phyloP scores from a whole-genome alignment of 2,888 invertebrate species.

The Drosophila neonasuta region DNA sequence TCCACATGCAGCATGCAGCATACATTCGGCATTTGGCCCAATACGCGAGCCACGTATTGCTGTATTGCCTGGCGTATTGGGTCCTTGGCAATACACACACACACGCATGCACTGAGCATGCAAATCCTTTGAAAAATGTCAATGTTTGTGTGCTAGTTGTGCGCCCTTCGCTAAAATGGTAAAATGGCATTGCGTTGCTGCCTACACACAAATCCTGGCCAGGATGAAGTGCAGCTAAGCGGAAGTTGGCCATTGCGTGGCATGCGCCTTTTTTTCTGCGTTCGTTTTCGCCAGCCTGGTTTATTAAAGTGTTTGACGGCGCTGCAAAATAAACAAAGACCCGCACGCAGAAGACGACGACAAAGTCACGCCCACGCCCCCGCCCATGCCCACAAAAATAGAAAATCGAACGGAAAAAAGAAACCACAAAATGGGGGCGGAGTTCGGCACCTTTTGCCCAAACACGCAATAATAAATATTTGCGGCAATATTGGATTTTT shows the following conservation, averaged over 20 bases:
- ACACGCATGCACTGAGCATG: slow-evolving; percentile 41
- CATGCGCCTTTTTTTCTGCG: slow-evolving; percentile 22
- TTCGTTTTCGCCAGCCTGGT: slow-evolving; percentile 55
- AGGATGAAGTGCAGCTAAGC: slow-evolving; percentile 54
- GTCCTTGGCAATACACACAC: neutral
- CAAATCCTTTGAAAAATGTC: slow-evolving; percentile 72
- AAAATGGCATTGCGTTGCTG: slow-evolving; percentile 15
- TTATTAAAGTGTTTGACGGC: slow-evolving; percentile 63
- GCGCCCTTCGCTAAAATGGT: slow-evolving; percentile 37
- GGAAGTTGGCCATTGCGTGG: slow-evolving; percentile 64
- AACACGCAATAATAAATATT: slow-evolving; percentile 70
- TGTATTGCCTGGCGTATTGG: neutral
- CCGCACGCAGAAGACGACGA: slow-evolving; percentile 4
- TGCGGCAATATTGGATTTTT: slow-evolving; percentile 66
- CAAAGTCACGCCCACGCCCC: slow-evolving; percentile 12
- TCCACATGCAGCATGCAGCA: no score
- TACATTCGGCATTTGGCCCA: no score
- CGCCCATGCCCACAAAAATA: neutral
- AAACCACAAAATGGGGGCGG: neutral
- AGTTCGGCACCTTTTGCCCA: slow-evolving; percentile 24
- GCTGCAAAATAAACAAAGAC: slow-evolving; percentile 52
- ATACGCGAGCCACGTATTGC: neutral
- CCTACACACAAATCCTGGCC: slow-evolving; percentile 31
- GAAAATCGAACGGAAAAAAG: slow-evolving; percentile 17
- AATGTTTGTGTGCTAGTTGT: slow-evolving; percentile 65